Percentiles rank a stretch among this genome's conserved stretches.
Conservation (phyloP, 2,113 vertebrate genomes). For the Meles meles region DNA sequence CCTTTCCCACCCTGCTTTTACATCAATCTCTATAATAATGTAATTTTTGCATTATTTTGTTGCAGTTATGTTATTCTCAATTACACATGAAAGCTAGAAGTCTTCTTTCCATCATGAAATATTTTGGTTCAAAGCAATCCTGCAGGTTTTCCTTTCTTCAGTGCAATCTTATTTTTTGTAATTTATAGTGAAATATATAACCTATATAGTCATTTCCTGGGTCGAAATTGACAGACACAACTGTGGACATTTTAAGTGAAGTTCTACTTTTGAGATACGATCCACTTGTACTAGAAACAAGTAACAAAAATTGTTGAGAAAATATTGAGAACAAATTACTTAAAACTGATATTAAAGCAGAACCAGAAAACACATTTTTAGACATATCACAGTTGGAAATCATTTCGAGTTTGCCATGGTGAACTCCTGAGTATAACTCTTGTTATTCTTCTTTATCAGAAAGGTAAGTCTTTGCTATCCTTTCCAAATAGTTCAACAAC, state of each 20-base stretch:
- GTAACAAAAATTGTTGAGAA: not conserved
- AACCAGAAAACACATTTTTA: not conserved
- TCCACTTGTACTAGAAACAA: not conserved
- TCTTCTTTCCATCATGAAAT: conserved; percentile 19
- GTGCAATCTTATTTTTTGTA: not conserved
- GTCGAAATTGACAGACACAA: not conserved
- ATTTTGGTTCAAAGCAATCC: not conserved
- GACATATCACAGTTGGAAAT: not conserved
- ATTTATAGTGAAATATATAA: conserved; percentile 11
- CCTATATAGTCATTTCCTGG: not conserved
- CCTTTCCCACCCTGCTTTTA: not conserved
- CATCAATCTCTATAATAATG: not conserved
- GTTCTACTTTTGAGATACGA: not conserved
- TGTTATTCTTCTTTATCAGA: not conserved
- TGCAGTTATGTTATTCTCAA: not conserved
- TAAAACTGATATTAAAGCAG: not conserved
- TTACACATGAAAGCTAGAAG: not conserved
- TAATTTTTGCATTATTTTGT: not conserved
- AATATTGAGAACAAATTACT: conserved; percentile 2
- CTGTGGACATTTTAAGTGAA: not conserved
- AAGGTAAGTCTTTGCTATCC: not conserved
- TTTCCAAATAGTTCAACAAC: not conserved
- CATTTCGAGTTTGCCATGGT: not conserved
- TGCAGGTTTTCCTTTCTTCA: not conserved
- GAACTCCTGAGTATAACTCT: not conserved